Evolutionary conservation across 2,888 invertebrate species (phyloP), one percentile per base, ranked within the genome.

Genomic region (Spisula solida): DNA sequence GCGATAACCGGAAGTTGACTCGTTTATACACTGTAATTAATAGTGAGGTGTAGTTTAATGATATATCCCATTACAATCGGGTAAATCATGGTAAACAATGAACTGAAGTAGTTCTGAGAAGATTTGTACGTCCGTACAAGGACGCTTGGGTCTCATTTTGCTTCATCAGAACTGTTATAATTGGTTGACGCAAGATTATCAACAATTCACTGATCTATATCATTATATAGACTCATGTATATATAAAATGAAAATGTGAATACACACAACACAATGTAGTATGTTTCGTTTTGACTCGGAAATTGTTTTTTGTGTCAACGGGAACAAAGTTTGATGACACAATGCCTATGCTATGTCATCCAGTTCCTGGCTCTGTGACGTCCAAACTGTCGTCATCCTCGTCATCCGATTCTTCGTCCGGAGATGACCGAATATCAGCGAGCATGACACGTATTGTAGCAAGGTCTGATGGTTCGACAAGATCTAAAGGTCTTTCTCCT

Each of bases 401-500:
- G 48, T 88, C 88, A 51, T 88, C 88, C 25, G 88, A 88, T 70
- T 88, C 84, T 20, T 81, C 83, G 20, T 79, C 70, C 6, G 25
- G 29, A 48, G 48, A 41, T 20, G 66, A 31, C 5, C 79, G 60
- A 34, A 81, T 16, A 66, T 81, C 25, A 47, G 85, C 41, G 47
- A 96, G 87, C 95, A 96, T 95, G 10, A 96, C 95, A 41, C 94
- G 94, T 55, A 96, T 95, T 51, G 95, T 95, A 20, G 93, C 90
- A 56, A 96, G 93, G 91, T 96, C 96, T 10, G 94, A 90, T 1
- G 95, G 94, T 82, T 96, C 96, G 6, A 96, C 95, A 31, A 96
- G 92, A 90, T 96, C 96, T 20, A 96, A 92, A 0, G 96, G 95
- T 51, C 96, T 91, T 90, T 96, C 96, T 1, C 96, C 96, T 16